phyloP scores from a whole-genome alignment of 1,140 invertebrate genomes.

The Bombus ignitus region DNA sequence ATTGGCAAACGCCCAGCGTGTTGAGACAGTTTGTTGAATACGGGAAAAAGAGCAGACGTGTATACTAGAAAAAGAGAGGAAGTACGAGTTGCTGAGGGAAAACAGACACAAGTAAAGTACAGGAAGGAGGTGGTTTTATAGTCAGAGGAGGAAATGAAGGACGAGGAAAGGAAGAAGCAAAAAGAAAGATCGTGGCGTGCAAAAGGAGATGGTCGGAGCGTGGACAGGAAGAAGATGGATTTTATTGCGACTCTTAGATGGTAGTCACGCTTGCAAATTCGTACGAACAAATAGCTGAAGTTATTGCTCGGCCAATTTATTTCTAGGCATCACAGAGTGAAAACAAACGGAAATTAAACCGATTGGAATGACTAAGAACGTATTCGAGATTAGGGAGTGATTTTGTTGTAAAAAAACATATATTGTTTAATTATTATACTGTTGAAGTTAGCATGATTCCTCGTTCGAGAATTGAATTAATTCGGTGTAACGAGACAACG shows the following conservation, averaged over 20 bases:
- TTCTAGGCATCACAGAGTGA: not conserved
- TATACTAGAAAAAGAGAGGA: not conserved
- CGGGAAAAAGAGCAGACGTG: not conserved
- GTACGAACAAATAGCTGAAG: conserved; percentile 28
- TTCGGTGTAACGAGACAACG: no score
- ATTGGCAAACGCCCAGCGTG: conserved; percentile 33
- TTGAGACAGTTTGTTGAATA: not conserved
- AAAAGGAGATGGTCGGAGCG: not conserved
- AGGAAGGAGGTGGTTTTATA: not conserved
- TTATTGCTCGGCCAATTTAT: conserved; percentile 36
- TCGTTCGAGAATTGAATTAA: no score
- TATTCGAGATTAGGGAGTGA: no score
- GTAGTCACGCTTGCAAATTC: conserved; percentile 14
- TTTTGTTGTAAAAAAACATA: no score
- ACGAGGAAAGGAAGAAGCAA: no score
- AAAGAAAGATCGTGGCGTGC: no score
- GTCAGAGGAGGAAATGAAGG: not conserved
- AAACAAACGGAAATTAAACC: not conserved
- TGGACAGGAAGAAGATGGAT: conserved; percentile 29
- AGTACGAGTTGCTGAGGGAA: not conserved
- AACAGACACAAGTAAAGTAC: not conserved
- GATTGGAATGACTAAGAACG: not conserved
- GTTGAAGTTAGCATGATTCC: no score
- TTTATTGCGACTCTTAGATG: conserved; percentile 46
- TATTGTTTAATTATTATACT: no score